Evolutionary conservation across 2,888 invertebrate species (phyloP), one percentile per base, ranked within the genome.

Genomic region (Schizaphis graminum): DNA sequence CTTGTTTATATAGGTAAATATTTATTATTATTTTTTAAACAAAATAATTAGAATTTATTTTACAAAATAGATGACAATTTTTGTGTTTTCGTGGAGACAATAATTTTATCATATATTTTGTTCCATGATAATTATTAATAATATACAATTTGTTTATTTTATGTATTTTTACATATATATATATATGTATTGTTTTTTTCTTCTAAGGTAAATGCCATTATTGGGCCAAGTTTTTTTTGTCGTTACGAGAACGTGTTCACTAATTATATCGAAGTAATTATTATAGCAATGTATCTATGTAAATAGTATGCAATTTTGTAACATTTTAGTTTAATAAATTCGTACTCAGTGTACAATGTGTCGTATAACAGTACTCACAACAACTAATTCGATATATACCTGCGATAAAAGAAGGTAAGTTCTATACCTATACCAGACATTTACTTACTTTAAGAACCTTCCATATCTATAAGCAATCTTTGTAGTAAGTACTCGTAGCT

Each of bases 261-360:
- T n/a, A 90, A 90, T 85, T 85, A 85, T 90, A 47, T 67, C 28
- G 89, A 89, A 89, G 53, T 44, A 57, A 41, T 89, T 57, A 89
- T 61, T 61, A 47, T 26, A 47, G 67, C 5, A 7, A 61, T 61
- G 47, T 28, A 61, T 67, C 47, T 67, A 67, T 47, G 61, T 67
- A 28, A n/a, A n/a, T 89, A 49, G 49, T n/a, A n/a, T n/a, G 47
- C 47, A 21, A 10, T 47, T 61, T 90, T 24, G 21, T 89, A 57
- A 11, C 53, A 53, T 53, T n/a, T 89, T 44, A 1, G 56, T 10
- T 13, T 41, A 24, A 47, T n/a, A 21, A 4, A 53, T 0, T 41
- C 13, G 13, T 56, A 53, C 13, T 57, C 89, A 35, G n/a, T 56
- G 3, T 56, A 24, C 47, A 44, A 28, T n/a, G 28, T 57, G 89